These are phyloP conservation scores for Deroplatys truncata DNA, from an alignment of 2,888 invertebrate genomes.

Conservation along the genomic window DNA sequence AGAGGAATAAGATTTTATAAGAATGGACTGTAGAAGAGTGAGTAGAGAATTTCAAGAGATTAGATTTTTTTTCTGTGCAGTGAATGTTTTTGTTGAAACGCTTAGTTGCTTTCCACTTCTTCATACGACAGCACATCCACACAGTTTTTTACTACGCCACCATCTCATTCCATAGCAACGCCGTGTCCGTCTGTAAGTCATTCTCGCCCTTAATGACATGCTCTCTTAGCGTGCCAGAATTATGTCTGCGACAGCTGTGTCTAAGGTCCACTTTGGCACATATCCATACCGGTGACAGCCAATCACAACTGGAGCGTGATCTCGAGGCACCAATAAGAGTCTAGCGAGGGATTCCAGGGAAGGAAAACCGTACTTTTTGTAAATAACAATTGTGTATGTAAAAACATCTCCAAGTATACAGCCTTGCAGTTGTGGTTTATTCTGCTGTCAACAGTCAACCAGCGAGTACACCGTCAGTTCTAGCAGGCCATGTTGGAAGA, in stretches of 20 bases:
- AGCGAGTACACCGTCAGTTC: not conserved
- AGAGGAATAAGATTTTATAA: too few species aligned
- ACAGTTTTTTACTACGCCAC: not conserved
- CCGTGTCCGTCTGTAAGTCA: not conserved
- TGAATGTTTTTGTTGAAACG: too few species aligned
- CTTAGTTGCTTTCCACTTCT: too few species aligned
- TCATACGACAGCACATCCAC: too few species aligned
- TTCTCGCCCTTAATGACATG: not conserved
- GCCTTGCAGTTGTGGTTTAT: too few species aligned
- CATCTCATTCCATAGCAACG: not conserved
- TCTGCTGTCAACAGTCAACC: not conserved
- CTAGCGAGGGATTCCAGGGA: not conserved
- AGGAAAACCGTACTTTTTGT: not conserved
- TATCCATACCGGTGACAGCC: not conserved
- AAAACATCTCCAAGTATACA: not conserved
- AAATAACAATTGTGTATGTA: not conserved
- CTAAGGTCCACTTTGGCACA: not conserved
- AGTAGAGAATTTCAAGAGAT: too few species aligned
- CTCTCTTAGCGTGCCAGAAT: not conserved
- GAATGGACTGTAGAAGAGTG: too few species aligned
- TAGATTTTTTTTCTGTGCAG: too few species aligned
- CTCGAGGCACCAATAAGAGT: not conserved
- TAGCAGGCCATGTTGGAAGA: too few species aligned
- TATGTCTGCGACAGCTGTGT: not conserved
- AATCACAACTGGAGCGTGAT: not conserved